Percentiles rank a stretch among this genome's conserved stretches.
Conservation (phyloP, 1,140 invertebrate genomes). For the Probaryconus sp. region DNA sequence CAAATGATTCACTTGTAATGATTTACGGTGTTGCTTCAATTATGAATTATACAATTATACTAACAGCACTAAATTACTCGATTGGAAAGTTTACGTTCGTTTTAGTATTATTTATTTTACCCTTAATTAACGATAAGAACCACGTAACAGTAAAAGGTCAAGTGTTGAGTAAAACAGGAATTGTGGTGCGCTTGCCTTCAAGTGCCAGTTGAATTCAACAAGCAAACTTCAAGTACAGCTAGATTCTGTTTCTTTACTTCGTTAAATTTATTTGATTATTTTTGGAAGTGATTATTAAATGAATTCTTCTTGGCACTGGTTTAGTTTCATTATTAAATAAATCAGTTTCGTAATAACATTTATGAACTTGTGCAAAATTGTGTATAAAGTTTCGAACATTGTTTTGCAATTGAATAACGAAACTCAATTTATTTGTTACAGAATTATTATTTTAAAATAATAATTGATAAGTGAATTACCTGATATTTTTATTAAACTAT, state of each 20-base stretch:
- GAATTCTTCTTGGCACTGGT: background rate
- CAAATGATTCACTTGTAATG: no score
- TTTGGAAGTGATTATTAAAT: background rate
- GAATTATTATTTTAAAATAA: no score
- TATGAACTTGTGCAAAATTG: slow-evolving; percentile 38
- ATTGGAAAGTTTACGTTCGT: slow-evolving; percentile 3
- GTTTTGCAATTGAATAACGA: no score
- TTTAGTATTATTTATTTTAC: slow-evolving; percentile 21
- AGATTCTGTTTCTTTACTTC: slow-evolving; percentile 22
- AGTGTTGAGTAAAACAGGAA: slow-evolving; percentile 29
- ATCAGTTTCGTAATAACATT: slow-evolving; percentile 23
- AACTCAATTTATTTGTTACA: no score
- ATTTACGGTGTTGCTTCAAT: no score
- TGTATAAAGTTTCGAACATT: no score
- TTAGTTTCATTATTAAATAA: slow-evolving; percentile 17
- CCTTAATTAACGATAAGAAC: slow-evolving; percentile 39
- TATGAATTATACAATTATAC: no score
- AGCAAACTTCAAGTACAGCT: slow-evolving; percentile 25
- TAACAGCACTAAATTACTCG: no score
- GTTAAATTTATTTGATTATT: slow-evolving; percentile 20
- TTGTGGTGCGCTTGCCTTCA: slow-evolving; percentile 20
- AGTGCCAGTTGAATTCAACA: slow-evolving; percentile 33
- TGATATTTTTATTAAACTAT: no score
- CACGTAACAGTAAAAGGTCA: slow-evolving; percentile 19
- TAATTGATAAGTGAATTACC: no score